Evolutionary conservation across 2,113 vertebrate genomes (phyloP).

Genomic region (Callipepla squamata): DNA sequence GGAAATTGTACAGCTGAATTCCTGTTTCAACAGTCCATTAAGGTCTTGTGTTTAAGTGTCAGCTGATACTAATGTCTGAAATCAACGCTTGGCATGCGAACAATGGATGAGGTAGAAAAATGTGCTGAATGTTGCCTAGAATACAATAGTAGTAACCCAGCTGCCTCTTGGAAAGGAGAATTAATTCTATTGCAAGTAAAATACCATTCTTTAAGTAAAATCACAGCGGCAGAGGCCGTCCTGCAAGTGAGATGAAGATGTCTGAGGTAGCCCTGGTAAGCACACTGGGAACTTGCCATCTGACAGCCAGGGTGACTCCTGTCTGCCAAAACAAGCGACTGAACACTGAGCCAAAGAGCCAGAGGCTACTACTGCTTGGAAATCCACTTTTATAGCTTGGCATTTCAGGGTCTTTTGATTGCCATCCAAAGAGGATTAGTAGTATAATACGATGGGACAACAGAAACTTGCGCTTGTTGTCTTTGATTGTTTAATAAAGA

Average conservation of each 20-base stretch:
- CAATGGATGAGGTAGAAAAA: background rate
- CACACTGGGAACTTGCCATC: background rate
- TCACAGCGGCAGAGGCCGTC: background rate
- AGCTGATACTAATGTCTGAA: background rate
- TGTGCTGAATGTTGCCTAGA: background rate
- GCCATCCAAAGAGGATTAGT: slow-evolving; percentile 62
- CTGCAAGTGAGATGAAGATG: background rate
- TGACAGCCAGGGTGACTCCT: background rate
- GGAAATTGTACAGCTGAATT: background rate
- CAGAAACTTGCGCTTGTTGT: slow-evolving; percentile 58
- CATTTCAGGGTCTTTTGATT: slow-evolving; percentile 40
- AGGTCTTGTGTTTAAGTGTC: background rate
- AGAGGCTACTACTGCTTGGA: slow-evolving; percentile 50
- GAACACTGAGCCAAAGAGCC: slow-evolving; percentile 61
- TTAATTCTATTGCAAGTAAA: background rate
- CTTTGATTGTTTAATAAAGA: slow-evolving; percentile 61
- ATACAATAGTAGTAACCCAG: background rate
- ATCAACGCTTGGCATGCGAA: background rate
- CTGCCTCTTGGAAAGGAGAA: background rate
- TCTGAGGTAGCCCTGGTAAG: background rate
- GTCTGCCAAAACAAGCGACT: background rate
- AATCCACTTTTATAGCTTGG: background rate
- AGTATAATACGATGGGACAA: slow-evolving; percentile 35
- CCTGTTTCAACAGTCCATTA: background rate
- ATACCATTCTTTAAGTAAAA: background rate